Evolutionary conservation across 1,140 invertebrate genomes (phyloP).

Genomic region (Drosophila ohnishii): DNA sequence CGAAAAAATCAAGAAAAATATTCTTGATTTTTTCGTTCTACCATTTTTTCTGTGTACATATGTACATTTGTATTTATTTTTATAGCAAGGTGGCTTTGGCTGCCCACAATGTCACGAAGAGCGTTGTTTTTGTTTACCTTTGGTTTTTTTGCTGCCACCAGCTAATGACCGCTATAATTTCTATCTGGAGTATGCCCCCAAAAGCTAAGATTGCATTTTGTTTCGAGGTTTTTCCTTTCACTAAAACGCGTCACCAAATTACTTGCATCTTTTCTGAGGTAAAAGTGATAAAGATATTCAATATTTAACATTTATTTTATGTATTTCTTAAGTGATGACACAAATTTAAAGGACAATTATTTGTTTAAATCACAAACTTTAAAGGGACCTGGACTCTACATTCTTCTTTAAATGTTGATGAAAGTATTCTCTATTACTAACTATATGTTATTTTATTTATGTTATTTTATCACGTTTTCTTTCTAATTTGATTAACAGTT

Average conservation of each 20-base stretch:
- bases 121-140: conserved; percentile 57
- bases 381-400: neutral
- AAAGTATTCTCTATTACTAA: neutral
- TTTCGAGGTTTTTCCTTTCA: conserved; percentile 8
- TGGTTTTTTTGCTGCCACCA: conserved; percentile 56
- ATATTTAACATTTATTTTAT: neutral
- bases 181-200: conserved; percentile 30
- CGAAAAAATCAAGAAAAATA: no score
- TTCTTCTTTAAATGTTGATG: neutral
- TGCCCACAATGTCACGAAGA: neutral
- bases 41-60: no score
- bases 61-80: conserved; percentile 2
- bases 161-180: conserved; percentile 44
- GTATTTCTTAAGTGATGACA: neutral
- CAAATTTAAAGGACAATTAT: neutral
- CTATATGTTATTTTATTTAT: neutral
- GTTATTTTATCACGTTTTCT: neutral
- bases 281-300: neutral
- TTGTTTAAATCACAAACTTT: neutral
- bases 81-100: neutral
- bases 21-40: no score
- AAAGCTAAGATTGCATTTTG: neutral
- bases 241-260: neutral
- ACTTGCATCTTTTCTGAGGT: neutral
- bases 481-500: neutral